A percentile compares a stretch with the other conserved stretches of the same genome.
phyloP scores from a whole-genome alignment of 2,888 invertebrate species.

The Exephanes ischioxanthus region DNA sequence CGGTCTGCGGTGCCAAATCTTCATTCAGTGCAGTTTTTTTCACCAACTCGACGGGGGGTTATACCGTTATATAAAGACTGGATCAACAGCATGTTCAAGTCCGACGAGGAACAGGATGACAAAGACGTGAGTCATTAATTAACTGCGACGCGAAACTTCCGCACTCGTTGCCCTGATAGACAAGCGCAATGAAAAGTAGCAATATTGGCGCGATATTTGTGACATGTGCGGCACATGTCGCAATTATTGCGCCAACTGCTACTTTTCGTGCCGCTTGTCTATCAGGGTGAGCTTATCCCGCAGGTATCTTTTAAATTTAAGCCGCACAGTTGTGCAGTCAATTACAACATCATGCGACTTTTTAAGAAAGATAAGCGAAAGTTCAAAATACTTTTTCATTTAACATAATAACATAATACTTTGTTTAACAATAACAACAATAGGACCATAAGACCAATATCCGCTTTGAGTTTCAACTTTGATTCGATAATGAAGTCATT shows the following conservation, averaged over 20 bases:
- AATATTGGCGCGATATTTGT: too few species aligned
- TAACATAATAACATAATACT: not conserved
- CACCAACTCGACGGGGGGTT: too few species aligned
- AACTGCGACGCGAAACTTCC: constrained; percentile 35
- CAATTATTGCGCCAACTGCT: too few species aligned
- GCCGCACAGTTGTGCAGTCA: constrained; percentile 70
- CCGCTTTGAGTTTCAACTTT: too few species aligned
- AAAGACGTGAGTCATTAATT: constrained; percentile 88
- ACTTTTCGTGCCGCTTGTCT: too few species aligned
- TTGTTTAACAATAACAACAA: too few species aligned
- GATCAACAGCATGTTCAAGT: constrained; percentile 94
- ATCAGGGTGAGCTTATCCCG: constrained; percentile 24
- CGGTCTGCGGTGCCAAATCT: too few species aligned
- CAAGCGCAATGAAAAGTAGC: too few species aligned
- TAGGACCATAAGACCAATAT: too few species aligned
- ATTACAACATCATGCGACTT: constrained; percentile 72
- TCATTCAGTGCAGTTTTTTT: too few species aligned
- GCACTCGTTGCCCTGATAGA: not conserved
- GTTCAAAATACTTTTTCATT: constrained; percentile 8
- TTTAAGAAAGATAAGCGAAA: constrained; percentile 67
- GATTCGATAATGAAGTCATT: too few species aligned
- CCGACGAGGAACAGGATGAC: constrained; percentile 89
- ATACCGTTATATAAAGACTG: constrained; percentile 88
- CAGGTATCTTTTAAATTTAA: constrained; percentile 72
- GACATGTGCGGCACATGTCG: too few species aligned